Base-by-base conservation (phyloP, 2,113 vertebrate genomes). In the Daboia siamensis region DNA sequence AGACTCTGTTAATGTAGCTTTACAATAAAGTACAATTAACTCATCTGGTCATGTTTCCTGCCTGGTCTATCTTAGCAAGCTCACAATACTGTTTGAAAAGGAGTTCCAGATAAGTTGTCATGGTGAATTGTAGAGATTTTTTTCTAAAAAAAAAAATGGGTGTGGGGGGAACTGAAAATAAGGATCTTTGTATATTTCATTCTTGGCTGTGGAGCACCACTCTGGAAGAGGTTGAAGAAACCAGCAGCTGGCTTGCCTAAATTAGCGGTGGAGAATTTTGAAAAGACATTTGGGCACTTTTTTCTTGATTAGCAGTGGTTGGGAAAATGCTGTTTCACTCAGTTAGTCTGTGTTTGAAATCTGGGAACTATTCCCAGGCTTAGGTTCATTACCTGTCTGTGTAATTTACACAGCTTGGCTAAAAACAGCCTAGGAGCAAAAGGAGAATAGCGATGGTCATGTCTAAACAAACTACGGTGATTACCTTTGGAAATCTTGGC, bases 391-490 rank as follows among this genome's bases (percentile, higher is more conserved):
- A 90, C 17, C n/a, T 91, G 51, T 9, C 0, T 8, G 11, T 88
- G 48, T 90, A 91, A 92, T 0, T 91, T 84, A 94, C 86, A 33
- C 88, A 44, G 52, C 17, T 54, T 26, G 51, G 54, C 20, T 26
- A 92, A 88, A 94, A 90, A 87, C 0, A 59, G n/a, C 69, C n/a
- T 3, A 56, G 39, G 54, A 93, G 93, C 86, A 48, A 92, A 94
- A 93, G 92, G 64, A 13, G 52, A 10, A 90, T 12, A 20, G 80
- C 24, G 87, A 90, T 55, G 51, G 87, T 55, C 55, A 7, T 91
- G 1, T 89, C 87, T 89, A 56, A 9, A 1, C 7, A 52, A 55
- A 48, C 89, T 33, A 10, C 44, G 6, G 0, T 12, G 87, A 33
- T 54, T 69, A 91, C 89, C 90, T 85, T 91, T 85, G 85, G 39